Base-by-base conservation (phyloP, 2,888 invertebrate species). In the Tortricodes alternella region DNA sequence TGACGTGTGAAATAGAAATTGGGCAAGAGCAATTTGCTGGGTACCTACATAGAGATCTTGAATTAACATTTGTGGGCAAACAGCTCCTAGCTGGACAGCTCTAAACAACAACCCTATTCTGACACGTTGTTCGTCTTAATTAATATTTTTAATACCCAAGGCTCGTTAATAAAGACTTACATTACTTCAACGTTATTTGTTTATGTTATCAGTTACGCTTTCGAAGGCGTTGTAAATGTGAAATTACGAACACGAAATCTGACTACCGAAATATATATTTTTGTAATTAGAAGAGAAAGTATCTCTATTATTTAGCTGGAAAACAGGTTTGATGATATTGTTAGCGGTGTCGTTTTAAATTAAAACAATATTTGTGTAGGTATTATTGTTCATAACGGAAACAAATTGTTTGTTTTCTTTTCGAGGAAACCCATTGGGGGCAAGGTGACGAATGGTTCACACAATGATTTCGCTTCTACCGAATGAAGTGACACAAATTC, bases 401-500 rank as follows among this genome's bases (percentile, higher is more conserved):
- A 44, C 32, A 39, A 58, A 67, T 62, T 74, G 68, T 65, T 66
- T 59, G 63, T 64, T 68, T 68, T 62, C 66, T 62, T 67, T 62
- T 58, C 51, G 41, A 52, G 53, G 49, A 53, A 60, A 50, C 62
- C 66, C 64, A 65, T 78, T 71, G 65, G 66, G 66, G 63, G 59
- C 75, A 77, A 78, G 70, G 77, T 68, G 65, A 70, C 55, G 41
- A 55, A 55, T 43, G 48, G 60, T 67, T 65, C 62, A 62, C 60
- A 63, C 66, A 66, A 65, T 73, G 67, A 53, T 62, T 48, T 53
- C 44, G 52, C 65, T 58, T 69, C 69, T 72, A 65, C 43, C 32
- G 32, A 44, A 39, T 27, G 39, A 16, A 27, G 8, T 49, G 48
- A 43, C 55, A 41, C 48, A 11, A 43, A 43, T 55, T 19, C 55